phyloP scores from a whole-genome alignment of 2,888 invertebrate species.

The Lamproptera curius region DNA sequence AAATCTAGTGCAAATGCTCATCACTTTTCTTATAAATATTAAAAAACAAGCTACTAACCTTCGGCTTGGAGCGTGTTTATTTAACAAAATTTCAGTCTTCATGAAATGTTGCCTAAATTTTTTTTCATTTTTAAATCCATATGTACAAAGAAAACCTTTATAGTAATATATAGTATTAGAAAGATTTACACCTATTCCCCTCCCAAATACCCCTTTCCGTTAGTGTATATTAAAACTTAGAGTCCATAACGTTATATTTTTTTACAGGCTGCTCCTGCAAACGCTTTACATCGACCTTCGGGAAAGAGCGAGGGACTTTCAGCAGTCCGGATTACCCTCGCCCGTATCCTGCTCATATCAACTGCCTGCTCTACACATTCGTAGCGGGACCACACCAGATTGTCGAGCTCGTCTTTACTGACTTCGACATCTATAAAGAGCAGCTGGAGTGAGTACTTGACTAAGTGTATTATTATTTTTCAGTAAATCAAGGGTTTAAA shows the following conservation, averaged over 20 bases:
- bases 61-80: no score
- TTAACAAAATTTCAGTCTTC: neutral
- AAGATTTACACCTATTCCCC: no score
- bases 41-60: no score
- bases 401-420: slow-evolving; percentile 88
- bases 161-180: neutral
- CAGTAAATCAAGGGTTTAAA: no score
- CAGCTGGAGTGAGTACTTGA: slow-evolving; percentile 83
- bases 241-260: slow-evolving; percentile 2
- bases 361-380: slow-evolving; percentile 93
- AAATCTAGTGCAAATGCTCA: no score
- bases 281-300: slow-evolving; percentile 88
- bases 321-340: slow-evolving; percentile 91
- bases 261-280: slow-evolving; percentile 89
- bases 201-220: no score
- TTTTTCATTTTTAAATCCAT: neutral
- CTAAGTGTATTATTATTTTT: no score
- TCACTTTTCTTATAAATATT: no score
- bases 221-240: no score
- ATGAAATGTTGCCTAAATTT: neutral
- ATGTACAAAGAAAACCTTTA: neutral
- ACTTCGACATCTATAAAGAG: slow-evolving; percentile 86
- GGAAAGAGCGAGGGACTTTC: slow-evolving; percentile 88
- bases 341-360: slow-evolving; percentile 85
- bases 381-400: slow-evolving; percentile 88